Percentiles rank a stretch among this genome's conserved stretches.
phyloP scores from a whole-genome alignment of 2,113 vertebrate genomes.

The Alces alces region DNA sequence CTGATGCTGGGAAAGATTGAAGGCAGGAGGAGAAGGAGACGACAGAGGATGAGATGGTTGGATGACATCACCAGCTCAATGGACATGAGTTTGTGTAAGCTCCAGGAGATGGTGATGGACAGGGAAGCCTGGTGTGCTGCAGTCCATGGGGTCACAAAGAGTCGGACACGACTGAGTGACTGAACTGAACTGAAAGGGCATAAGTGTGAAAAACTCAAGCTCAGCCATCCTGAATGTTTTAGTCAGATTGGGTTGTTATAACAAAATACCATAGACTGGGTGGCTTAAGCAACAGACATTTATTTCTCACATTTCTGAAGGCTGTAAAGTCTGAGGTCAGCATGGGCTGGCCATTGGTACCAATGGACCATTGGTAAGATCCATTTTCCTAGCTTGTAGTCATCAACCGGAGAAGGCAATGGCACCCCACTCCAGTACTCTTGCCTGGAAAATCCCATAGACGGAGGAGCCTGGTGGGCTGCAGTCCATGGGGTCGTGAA shows the following conservation, averaged over 20 bases:
- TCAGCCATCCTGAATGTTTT: neutral
- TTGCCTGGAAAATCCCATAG: neutral
- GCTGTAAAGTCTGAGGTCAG: neutral
- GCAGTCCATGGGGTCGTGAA: fast-evolving
- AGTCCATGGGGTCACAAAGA: neutral
- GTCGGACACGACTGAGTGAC: neutral
- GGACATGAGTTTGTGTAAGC: neutral
- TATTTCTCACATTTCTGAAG: neutral
- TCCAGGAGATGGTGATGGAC: neutral
- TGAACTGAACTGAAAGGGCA: neutral
- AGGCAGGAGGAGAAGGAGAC: neutral
- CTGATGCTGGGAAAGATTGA: neutral
- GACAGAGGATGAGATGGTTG: neutral
- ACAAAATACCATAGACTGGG: neutral
- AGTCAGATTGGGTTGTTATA: neutral
- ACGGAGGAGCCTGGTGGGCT: neutral
- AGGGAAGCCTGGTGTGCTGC: neutral
- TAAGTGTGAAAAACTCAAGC: neutral
- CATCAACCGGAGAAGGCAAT: neutral
- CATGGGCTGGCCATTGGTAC: neutral
- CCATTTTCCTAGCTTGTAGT: neutral
- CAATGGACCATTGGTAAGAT: neutral
- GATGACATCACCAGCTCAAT: neutral
- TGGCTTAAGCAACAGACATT: neutral
- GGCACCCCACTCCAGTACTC: neutral